Conservation (phyloP, 2,888 invertebrate species). For the Drosophila eohydei region DNA sequence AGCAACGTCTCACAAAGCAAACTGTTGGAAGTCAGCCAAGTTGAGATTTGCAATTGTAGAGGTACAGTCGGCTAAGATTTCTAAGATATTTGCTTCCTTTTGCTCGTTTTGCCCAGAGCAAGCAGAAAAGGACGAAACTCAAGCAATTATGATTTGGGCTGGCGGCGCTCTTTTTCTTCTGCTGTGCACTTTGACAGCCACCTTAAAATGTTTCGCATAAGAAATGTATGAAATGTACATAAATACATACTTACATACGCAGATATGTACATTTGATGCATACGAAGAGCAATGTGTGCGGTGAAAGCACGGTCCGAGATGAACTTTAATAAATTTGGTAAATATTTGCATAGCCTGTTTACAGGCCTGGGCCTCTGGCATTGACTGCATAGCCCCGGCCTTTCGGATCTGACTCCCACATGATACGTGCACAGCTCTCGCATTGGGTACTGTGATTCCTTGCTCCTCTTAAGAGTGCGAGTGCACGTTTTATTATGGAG, state of each 20-base stretch:
- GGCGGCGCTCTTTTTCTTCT: slow-evolving; percentile 31
- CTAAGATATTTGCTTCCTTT: slow-evolving; percentile 25
- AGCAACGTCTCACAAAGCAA: slow-evolving; percentile 33
- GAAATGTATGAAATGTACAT: slow-evolving; percentile 10
- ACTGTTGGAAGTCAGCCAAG: slow-evolving; percentile 52
- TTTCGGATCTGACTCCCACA: slow-evolving; percentile 37
- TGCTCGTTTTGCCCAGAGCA: slow-evolving; percentile 10
- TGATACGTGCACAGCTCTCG: slow-evolving; percentile 52
- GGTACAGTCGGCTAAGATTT: slow-evolving; percentile 33
- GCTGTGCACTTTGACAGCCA: slow-evolving; percentile 43
- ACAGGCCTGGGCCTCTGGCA: slow-evolving; percentile 58
- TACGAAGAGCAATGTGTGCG: slow-evolving; percentile 29
- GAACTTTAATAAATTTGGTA: slow-evolving; percentile 71
- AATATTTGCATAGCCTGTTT: slow-evolving; percentile 71
- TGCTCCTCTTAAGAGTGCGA: slow-evolving; percentile 49
- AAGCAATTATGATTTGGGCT: slow-evolving; percentile 57
- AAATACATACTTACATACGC: not conserved
- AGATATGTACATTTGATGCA: slow-evolving; percentile 37
- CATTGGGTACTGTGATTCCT: slow-evolving; percentile 65
- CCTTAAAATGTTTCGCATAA: slow-evolving; percentile 36
- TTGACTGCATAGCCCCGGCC: slow-evolving; percentile 27
- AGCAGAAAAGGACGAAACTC: slow-evolving; percentile 28
- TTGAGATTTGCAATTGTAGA: slow-evolving; percentile 45
- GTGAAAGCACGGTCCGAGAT: slow-evolving; percentile 46
- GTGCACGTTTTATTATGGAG: slow-evolving; percentile 72